Base-by-base conservation (phyloP, 1,140 invertebrate genomes). In the Bombus huntii region DNA sequence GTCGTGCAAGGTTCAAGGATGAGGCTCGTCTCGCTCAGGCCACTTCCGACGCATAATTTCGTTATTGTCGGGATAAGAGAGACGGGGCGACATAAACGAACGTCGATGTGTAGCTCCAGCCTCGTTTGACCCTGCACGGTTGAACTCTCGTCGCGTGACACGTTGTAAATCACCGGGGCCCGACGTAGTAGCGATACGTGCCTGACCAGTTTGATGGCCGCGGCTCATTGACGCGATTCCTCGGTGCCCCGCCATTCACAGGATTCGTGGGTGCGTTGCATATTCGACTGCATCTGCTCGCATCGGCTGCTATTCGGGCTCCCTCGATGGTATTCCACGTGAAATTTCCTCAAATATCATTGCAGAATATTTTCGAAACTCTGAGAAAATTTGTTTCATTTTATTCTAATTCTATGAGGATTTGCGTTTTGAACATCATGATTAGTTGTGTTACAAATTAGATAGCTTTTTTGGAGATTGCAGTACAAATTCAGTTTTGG, bases 141-240 rank as follows among this genome's bases (percentile, higher is more conserved):
- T 91, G 86, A 92, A 92, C 90, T 91, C 88, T 90, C 86, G 88
- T 92, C 91, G 92, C 91, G 91, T 91, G 93, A 93, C 91, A 91
- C 90, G 90, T 86, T 91, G 92, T 92, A 93, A 93, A 93, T 93
- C 92, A 93, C 87, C 83, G 62, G 91, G 91, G 92, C 90, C 90
- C 92, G 81, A 82, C 90, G 85, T 93, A 86, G 83, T 82, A 86
- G 87, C 90, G 92, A 90, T 93, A 93, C 93, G 90, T 80, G 92
- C 91, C 93, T 93, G 92, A 87, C 86, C 90, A 91, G 89, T 93
- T 93, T 92, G 92, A 93, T 93, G 93, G 92, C 90, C 87, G 92
- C 92, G 90, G 92, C 92, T 93, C 92, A 93, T 93, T 93, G 92
- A 93, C 92, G 92, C 91, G 91, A 80, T 91, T 93, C 90, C 87